Evolutionary conservation across 2,113 vertebrate genomes (phyloP), one percentile per base, ranked within the genome.

Genomic region (Tapirus terrestris): DNA sequence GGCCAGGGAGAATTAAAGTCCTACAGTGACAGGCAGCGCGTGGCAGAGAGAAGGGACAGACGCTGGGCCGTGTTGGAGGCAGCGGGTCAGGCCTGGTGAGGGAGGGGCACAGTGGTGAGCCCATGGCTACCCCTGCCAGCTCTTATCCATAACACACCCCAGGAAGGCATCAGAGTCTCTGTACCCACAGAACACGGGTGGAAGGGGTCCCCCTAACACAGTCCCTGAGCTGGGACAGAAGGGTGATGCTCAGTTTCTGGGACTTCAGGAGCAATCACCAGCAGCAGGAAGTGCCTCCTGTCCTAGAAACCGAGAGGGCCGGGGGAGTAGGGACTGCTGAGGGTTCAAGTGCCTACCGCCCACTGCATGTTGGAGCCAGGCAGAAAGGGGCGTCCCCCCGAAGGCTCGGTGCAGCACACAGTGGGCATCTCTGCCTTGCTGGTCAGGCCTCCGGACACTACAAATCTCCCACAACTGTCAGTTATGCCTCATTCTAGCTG

Each of bases 21-120:
- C 95, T 31, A 33, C 16, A 84, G 94, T 29, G 88, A 97, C 20
- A 23, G 31, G 88, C 98, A 95, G 93, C 82, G 81, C 89, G 79
- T 90, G 96, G 97, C 82, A 93, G 70, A 83, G 86, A 97, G 89
- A 96, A 81, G 83, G 43, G 86, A 67, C 93, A 87, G 68, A 91
- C 16, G 33, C 95, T 12, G 93, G 95, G 92, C 68, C 97, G 43
- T 1, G 53, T 2, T 21, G 5, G 45, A 68, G 67, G 31, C n/a
- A 45, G 80, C 16, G 0, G 23, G n/a, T 14, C 5, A n/a, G 68
- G 84, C 27, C 8, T 29, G 92, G 91, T 0, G 2, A 65, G 48
- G 39, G 67, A 29, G 53, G 33, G 86, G n/a, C 2, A 1, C 18
- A 23, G 58, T 2, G 18, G 61, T 17, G 33, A 83, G 67, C 58